Evolutionary conservation across 2,888 invertebrate genomes (phyloP), one percentile per base, ranked within the genome.

Genomic region (Papilio gigon): DNA sequence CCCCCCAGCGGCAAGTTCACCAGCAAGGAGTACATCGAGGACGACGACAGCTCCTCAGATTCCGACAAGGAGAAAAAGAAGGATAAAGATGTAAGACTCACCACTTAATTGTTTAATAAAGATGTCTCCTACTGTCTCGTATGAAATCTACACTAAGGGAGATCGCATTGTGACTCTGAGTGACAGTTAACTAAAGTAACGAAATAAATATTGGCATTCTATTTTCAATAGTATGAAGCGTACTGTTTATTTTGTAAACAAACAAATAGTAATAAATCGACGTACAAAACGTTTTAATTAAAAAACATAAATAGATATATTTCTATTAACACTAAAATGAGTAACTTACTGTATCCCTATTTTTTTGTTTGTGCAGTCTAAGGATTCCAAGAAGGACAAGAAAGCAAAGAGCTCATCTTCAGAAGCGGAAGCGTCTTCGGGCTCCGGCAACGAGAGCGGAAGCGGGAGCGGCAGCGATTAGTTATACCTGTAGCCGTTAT

Each of bases 21-120:
- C 83, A 98, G 98, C 83, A 98, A 97, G 84, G 98, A 98, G 87
- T 98, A 97, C 79, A 97, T 98, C 60, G 96, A 96, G 20, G 96
- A 95, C 65, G 94, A 95, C 70, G 95, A 95, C 75, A 93, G 93
- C 65, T 94, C 94, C 78, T 95, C 94, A 9, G 94, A 93, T 25
- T 94, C 93, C 37, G 93, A 92, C 1, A 92, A 92, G 73, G 89
- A 88, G 37, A 90, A 93, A 76, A 85, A 90, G 68, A 87, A 89
- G 65, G 86, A 86, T 27, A 82, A 91, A 72, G 93, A 93, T 73
- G 88, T 35, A 35, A 35, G 33, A 35, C 33, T 8, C 9, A 35
- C 12, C 0, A 40, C 40, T 17, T 40, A n/a, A 5, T n/a, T n/a
- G n/a, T n/a, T n/a, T n/a, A n/a, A n/a, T n/a, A n/a, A n/a, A n/a